Evolutionary conservation across 2,797 vertebrate genomes (phyloP).

Genomic region (Aselliscus stoliczkanus): DNA sequence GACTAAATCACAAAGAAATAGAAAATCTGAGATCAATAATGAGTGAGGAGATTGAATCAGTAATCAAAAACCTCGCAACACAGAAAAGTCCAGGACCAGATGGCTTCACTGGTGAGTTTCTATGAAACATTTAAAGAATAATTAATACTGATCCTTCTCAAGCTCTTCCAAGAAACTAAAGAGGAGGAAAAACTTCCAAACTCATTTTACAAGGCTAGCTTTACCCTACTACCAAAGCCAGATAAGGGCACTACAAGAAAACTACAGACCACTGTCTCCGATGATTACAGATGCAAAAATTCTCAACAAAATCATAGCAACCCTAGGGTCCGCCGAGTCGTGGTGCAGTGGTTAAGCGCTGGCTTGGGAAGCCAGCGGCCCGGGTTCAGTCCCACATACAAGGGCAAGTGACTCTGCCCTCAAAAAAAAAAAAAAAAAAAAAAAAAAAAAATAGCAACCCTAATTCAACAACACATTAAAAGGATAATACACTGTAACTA

Average conservation of each 20-base stretch:
- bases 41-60: background rate
- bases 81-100: background rate
- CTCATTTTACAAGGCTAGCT: background rate
- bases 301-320: background rate
- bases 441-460: background rate
- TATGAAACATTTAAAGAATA: background rate
- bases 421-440: too few species aligned
- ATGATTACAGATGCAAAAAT: background rate
- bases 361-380: too few species aligned
- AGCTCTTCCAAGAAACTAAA: background rate
- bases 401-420: too few species aligned
- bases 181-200: background rate
- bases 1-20: background rate
- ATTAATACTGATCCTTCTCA: background rate
- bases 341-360: too few species aligned
- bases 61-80: background rate
- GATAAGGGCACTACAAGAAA: background rate
- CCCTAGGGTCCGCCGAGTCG: too few species aligned
- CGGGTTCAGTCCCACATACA: too few species aligned
- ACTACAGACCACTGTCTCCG: background rate
- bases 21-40: background rate
- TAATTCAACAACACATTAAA: background rate
- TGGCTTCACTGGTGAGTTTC: background rate
- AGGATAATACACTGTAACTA: background rate
- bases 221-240: background rate